Evolutionary conservation across 2,113 vertebrate species (phyloP).

Genomic region (Fulica atra): DNA sequence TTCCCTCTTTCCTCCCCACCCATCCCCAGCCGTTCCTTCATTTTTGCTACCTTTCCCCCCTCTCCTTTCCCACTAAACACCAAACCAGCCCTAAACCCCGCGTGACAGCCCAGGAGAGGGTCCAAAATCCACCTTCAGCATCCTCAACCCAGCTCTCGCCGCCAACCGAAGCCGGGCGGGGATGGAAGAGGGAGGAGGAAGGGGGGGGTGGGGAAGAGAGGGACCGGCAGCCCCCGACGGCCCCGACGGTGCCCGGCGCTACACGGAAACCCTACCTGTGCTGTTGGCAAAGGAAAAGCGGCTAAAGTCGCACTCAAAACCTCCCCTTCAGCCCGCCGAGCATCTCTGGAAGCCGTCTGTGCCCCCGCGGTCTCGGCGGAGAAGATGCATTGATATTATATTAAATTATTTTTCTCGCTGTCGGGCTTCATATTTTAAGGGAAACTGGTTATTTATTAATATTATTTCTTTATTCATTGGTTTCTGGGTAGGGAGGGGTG

Average conservation of each 20-base stretch:
- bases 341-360: neutral
- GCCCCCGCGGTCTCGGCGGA: neutral
- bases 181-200: too few relatives aligned
- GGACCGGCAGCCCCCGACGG: neutral
- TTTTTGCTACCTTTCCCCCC: neutral
- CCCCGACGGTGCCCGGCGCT: neutral
- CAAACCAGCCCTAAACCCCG: neutral
- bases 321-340: neutral
- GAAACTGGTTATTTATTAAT: slow-evolving; percentile 8
- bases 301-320: neutral
- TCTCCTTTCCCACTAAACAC: neutral
- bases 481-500: neutral
- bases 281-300: neutral
- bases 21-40: accelerated
- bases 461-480: slow-evolving; percentile 20
- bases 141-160: neutral
- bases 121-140: neutral
- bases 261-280: slow-evolving; percentile 26
- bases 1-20: neutral
- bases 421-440: slow-evolving; percentile 18
- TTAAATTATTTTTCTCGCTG: neutral
- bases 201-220: too few relatives aligned
- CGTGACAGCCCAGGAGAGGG: neutral
- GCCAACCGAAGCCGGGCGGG: neutral
- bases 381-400: neutral